Conservation (phyloP, 2,797 vertebrate genomes). For the Discoglossus pictus region DNA sequence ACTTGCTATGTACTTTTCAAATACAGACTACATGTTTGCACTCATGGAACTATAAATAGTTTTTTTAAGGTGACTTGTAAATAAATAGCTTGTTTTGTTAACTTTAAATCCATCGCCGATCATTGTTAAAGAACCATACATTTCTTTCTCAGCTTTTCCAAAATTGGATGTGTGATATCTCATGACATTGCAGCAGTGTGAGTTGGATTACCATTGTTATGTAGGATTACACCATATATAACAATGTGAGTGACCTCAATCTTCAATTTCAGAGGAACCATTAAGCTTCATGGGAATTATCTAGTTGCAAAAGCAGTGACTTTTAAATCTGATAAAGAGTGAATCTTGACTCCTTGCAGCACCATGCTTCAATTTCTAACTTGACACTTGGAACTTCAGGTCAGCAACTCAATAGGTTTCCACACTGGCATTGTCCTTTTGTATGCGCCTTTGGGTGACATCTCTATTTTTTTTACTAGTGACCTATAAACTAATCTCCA, state of each 20-base stretch:
- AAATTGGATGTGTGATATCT: neutral
- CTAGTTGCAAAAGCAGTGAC: constrained; percentile 31
- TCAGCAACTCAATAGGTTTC: constrained; percentile 9
- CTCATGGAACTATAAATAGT: too few relatives aligned
- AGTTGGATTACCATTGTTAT: constrained; percentile 14
- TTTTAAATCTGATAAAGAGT: constrained; percentile 48
- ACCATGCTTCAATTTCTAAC: constrained; percentile 1
- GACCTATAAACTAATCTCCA: constrained; percentile 22
- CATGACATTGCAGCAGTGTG: constrained; percentile 36
- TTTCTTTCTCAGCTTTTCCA: constrained; percentile 14
- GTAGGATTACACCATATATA: constrained; percentile 39
- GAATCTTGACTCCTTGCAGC: neutral
- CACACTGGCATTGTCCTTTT: neutral
- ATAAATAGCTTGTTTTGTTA: constrained; percentile 11
- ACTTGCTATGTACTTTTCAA: too few relatives aligned
- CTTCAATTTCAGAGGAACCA: constrained; percentile 31
- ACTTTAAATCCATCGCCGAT: neutral
- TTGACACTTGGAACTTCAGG: neutral
- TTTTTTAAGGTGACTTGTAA: constrained; percentile 4
- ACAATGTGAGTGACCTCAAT: constrained; percentile 42
- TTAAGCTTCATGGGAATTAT: constrained; percentile 39
- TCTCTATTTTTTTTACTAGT: constrained; percentile 1
- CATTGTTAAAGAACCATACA: neutral
- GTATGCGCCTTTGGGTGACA: neutral
- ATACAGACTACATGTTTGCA: too few relatives aligned